phyloP scores from a whole-genome alignment of 2,113 vertebrate genomes.

The Bucco capensis region DNA sequence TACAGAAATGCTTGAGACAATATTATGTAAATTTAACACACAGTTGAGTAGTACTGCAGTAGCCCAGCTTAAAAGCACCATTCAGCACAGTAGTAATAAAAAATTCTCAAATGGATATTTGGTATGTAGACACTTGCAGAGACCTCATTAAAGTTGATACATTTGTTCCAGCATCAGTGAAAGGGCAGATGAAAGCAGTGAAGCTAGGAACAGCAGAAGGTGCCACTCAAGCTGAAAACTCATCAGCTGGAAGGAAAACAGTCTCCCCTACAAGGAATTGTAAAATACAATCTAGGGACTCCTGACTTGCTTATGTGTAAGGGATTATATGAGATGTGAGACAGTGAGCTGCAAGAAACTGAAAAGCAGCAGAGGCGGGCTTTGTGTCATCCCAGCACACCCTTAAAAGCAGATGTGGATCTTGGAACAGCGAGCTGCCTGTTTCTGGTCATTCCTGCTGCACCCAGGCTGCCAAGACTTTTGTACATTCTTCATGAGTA shows the following conservation, averaged over 20 bases:
- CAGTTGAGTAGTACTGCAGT: neutral
- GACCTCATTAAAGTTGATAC: neutral
- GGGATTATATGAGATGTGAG: neutral
- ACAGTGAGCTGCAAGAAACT: neutral
- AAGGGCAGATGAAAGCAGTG: neutral
- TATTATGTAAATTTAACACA: neutral
- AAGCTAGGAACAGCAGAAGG: neutral
- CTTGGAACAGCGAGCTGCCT: neutral
- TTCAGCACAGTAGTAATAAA: neutral
- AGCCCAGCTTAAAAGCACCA: neutral
- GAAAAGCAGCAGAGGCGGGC: neutral
- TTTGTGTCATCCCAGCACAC: rapidly evolving
- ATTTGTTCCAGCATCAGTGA: neutral
- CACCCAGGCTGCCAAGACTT: neutral
- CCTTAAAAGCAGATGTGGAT: neutral
- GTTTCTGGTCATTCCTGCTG: neutral
- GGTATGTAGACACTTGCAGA: neutral
- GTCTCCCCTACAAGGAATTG: neutral
- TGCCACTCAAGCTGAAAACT: neutral
- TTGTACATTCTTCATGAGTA: neutral
- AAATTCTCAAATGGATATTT: neutral
- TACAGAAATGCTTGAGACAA: neutral
- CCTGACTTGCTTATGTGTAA: neutral
- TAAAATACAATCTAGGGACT: neutral
- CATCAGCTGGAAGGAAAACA: neutral